A percentile compares a stretch with the other conserved stretches of the same genome.
Conservation (phyloP, 23 tunicate genomes). For the Corella eumyota region DNA sequence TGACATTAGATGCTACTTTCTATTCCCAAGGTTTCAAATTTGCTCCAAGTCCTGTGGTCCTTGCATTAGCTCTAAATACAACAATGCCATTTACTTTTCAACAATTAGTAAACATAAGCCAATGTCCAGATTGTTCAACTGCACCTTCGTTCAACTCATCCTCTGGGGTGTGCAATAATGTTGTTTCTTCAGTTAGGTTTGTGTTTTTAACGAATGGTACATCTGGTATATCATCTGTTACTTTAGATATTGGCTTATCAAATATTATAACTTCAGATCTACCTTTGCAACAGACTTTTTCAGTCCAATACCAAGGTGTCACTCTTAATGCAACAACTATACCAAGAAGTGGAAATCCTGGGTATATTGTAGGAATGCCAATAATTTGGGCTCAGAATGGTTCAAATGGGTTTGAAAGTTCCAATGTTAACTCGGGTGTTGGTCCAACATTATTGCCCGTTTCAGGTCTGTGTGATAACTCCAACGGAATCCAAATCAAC, state of each 20-base stretch:
- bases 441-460: constrained; percentile 5
- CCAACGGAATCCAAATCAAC: neutral
- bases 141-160: neutral
- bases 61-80: neutral
- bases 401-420: neutral
- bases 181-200: constrained; percentile 23
- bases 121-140: neutral
- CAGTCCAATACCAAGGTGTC: neutral
- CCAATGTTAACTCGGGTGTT: constrained; percentile 7
- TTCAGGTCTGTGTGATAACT: neutral
- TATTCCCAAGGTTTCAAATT: constrained; percentile 33
- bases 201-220: constrained; percentile 1
- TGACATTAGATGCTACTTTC: constrained; percentile 16
- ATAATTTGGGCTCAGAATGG: constrained; percentile 25
- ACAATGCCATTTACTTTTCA: neutral
- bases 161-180: neutral
- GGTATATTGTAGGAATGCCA: constrained; percentile 46
- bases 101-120: neutral
- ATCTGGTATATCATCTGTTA: constrained; percentile 24
- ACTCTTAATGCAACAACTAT: neutral
- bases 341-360: constrained; percentile 67
- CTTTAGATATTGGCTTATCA: constrained; percentile 1
- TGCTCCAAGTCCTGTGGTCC: constrained; percentile 3
- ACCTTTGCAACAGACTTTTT: constrained; percentile 17
- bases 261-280: neutral